phyloP scores from a whole-genome alignment of 2,113 vertebrate genomes.

The Microtus richardsoni region DNA sequence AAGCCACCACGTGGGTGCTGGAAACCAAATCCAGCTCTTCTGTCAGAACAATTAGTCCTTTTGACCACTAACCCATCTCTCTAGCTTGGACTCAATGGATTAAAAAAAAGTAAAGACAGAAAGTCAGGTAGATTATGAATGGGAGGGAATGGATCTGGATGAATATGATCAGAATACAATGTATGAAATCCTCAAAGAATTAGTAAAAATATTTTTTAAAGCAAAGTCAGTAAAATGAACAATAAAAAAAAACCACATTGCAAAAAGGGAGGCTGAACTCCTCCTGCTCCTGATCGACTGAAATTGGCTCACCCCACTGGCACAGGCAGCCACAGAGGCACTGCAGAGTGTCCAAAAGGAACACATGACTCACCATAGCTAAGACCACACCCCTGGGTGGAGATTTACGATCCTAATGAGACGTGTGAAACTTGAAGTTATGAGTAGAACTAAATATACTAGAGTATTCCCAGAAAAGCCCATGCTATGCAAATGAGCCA shows the following conservation, averaged over 20 bases:
- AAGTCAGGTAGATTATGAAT: neutral
- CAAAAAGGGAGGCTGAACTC: neutral
- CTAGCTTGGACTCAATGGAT: neutral
- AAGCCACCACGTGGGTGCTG: neutral
- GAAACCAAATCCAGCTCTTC: neutral
- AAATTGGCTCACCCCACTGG: neutral
- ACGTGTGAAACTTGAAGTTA: neutral
- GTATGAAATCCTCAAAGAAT: neutral
- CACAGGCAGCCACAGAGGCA: neutral
- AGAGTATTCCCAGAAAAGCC: neutral
- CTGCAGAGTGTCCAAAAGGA: neutral
- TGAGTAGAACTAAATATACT: neutral
- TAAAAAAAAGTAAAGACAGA: neutral
- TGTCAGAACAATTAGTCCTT: neutral
- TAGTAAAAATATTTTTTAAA: neutral
- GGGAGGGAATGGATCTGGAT: neutral
- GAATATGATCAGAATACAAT: neutral
- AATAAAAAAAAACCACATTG: neutral
- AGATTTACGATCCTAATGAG: neutral
- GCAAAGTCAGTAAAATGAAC: neutral
- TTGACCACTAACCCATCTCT: neutral
- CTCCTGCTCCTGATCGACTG: neutral
- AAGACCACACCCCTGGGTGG: neutral
- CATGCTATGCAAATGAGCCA: neutral
- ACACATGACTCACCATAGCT: neutral